phyloP scores from a whole-genome alignment of 2,888 invertebrate species.

The Sarcophaga variegata region DNA sequence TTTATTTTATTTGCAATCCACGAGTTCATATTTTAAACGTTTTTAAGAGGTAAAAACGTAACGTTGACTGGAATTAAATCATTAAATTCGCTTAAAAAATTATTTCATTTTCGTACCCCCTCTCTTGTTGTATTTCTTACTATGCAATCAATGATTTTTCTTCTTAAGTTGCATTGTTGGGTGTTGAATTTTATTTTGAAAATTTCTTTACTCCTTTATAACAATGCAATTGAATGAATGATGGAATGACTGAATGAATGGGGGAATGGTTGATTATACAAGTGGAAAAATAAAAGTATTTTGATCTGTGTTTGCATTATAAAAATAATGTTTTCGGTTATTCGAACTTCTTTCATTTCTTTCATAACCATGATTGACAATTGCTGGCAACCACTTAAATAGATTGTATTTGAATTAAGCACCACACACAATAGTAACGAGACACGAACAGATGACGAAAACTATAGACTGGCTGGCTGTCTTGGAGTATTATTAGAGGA shows the following conservation, averaged over 20 bases:
- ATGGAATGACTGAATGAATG: background rate
- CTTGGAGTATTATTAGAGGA: background rate
- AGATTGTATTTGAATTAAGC: conserved; percentile 31
- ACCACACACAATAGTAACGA: conserved; percentile 8
- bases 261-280: background rate
- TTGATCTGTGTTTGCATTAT: background rate
- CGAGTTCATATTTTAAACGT: too few species aligned
- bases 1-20: too few species aligned
- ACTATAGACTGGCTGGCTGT: conserved; percentile 9
- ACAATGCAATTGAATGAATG: background rate
- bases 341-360: conserved; percentile 38
- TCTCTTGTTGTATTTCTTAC: too few species aligned
- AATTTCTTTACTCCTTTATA: too few species aligned
- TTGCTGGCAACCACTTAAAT: conserved; percentile 57
- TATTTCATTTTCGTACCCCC: too few species aligned
- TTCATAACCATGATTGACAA: conserved; percentile 59
- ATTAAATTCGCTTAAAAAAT: too few species aligned
- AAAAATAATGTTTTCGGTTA: conserved; percentile 45
- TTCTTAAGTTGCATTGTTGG: too few species aligned
- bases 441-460: conserved; percentile 10
- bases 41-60: too few species aligned
- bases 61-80: too few species aligned
- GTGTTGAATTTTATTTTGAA: too few species aligned
- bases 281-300: background rate
- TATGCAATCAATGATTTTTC: too few species aligned